These are phyloP conservation scores for Chymomyza fuscimana DNA, from an alignment of 2,888 invertebrate genomes.

Conservation along the genomic window DNA sequence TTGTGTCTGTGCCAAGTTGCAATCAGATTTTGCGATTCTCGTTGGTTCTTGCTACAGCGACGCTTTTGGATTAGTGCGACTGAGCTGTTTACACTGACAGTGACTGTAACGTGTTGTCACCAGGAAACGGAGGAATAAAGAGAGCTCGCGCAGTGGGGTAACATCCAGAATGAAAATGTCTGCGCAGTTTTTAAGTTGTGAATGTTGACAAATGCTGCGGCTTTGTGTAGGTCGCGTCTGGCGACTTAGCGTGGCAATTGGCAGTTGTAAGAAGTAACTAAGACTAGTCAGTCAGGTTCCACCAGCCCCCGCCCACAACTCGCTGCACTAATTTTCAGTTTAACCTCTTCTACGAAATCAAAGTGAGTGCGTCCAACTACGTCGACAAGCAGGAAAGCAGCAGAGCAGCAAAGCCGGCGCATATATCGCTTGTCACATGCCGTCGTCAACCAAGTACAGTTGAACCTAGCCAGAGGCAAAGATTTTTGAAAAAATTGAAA, in stretches of 20 bases:
- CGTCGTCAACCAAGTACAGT: background rate
- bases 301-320: background rate
- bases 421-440: background rate
- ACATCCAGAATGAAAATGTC: background rate
- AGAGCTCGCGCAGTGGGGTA: background rate
- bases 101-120: background rate
- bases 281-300: background rate
- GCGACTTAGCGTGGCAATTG: slow-evolving; percentile 3
- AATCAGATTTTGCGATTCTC: slow-evolving; percentile 12
- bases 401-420: background rate
- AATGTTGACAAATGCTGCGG: slow-evolving; percentile 4
- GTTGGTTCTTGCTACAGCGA: background rate
- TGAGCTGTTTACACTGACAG: slow-evolving; percentile 10
- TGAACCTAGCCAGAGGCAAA: background rate
- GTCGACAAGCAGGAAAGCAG: background rate
- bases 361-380: slow-evolving; percentile 30
- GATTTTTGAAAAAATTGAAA: background rate
- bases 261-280: slow-evolving; percentile 12
- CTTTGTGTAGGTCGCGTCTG: background rate
- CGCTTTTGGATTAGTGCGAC: slow-evolving; percentile 5
- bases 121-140: background rate
- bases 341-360: slow-evolving; percentile 1
- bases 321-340: slow-evolving; percentile 11
- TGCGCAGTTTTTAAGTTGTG: slow-evolving; percentile 3
- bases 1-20: slow-evolving; percentile 1